These are phyloP conservation scores for Silurus glanis DNA, from an alignment of 2,113 vertebrate species.

Conservation along the genomic window DNA sequence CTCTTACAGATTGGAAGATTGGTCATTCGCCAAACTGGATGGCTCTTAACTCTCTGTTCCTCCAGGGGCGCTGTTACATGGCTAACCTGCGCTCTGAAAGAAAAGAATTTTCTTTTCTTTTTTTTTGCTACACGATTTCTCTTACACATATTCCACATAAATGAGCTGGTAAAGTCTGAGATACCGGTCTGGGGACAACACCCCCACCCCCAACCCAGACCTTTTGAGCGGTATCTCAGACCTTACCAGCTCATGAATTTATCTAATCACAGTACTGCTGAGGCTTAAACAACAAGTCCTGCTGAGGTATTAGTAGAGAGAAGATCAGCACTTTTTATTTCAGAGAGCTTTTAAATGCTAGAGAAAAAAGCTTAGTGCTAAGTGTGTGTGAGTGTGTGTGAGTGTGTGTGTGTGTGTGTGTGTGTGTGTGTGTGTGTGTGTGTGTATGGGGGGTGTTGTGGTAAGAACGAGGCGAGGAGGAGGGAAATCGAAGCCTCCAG, in stretches of 20 bases:
- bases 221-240: background rate
- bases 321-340: slow-evolving; percentile 1
- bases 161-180: too few relatives aligned
- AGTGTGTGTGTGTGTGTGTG: slow-evolving; percentile 24
- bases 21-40: background rate
- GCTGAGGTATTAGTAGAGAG: background rate
- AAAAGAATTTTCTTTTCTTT: too few relatives aligned
- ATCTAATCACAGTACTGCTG: background rate
- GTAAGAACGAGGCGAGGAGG: background rate
- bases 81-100: too few relatives aligned
- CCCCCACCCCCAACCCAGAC: background rate
- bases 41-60: too few relatives aligned
- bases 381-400: slow-evolving; percentile 21
- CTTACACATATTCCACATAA: too few relatives aligned
- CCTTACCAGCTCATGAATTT: background rate
- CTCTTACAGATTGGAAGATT: too few relatives aligned
- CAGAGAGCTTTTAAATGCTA: background rate
- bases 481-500: slow-evolving; percentile 40
- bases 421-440: slow-evolving; percentile 15
- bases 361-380: background rate
- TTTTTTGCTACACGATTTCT: too few relatives aligned
- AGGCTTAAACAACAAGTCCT: background rate
- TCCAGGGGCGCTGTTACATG: too few relatives aligned
- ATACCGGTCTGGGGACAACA: too few relatives aligned
- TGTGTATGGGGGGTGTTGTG: slow-evolving; percentile 28